Base-by-base conservation (phyloP, 2,797 vertebrate species). In the Sebastes steindachneri region DNA sequence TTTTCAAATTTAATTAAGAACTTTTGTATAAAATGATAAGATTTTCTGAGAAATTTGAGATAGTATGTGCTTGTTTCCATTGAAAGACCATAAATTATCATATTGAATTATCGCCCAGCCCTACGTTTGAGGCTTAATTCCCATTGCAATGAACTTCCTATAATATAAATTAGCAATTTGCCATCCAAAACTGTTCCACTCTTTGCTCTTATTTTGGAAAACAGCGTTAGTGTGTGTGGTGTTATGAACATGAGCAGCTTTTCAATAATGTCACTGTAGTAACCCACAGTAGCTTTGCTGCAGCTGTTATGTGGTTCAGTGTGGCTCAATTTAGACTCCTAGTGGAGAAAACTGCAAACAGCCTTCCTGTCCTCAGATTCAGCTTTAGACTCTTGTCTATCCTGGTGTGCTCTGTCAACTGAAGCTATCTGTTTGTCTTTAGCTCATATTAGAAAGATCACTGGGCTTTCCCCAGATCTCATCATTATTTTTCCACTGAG, bases 401-500 rank as follows among this genome's bases (percentile, higher is more conserved):
- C 67, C 76, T 65, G 60, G 51, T 67, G 83, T 54, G 53, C 77
- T 67, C 48, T 71, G 68, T 37, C 59, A 23, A 53, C 69, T 51
- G 77, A 63, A 65, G 26, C 73, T 23, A 19, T 62, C 72, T 65
- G 37, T 55, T 68, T 70, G 62, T 83, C 21, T 83, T 75, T 26
- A 62, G 63, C 68, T 82, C 73, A 51, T 55, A 74, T 80, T 69
- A 68, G 21, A 67, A 58, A 69, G 85, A 64, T 28, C 28, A 41
- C 31, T 89, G 60, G 8, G 53, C 59, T 82, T 82, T 64, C 65
- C 84, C 74, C 68, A 77, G 53, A 86, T 79, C 65, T 88, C 88
- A 80, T 95, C 91, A 92, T 95, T 94, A 92, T 95, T 94, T 96
- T 96, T 95, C 93, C 94, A 93, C 84, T 93, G 91, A 85, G 92